Evolutionary conservation across 30 jellyfish, hydroid and myxozoan species (phyloP).

Genomic region (Hydractinia symbiolongicarpus): DNA sequence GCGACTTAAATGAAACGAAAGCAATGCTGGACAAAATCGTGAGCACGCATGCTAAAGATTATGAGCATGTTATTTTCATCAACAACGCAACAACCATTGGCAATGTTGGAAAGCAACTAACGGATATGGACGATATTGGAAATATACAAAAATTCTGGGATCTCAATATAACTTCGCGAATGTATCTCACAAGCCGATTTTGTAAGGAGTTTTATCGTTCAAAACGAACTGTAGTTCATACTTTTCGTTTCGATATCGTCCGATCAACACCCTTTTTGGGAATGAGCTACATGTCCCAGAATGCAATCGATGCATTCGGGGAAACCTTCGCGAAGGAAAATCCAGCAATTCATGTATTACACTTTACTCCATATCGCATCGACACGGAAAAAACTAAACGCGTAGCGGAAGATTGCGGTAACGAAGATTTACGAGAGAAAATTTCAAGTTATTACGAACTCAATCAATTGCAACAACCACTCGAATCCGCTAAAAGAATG

Average conservation of each 20-base stretch:
- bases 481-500: slow-evolving; percentile 33
- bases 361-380: slow-evolving; percentile 13
- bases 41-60: slow-evolving; percentile 19
- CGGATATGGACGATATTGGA: slow-evolving; percentile 9
- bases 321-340: slow-evolving; percentile 34
- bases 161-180: slow-evolving; percentile 30
- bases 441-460: not conserved
- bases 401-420: slow-evolving; percentile 20
- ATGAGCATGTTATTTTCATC: slow-evolving; percentile 23
- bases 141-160: slow-evolving; percentile 1
- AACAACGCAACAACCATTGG: slow-evolving; percentile 27
- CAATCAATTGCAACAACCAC: not conserved
- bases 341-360: slow-evolving; percentile 25
- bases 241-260: slow-evolving; percentile 9
- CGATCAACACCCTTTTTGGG: slow-evolving; percentile 15
- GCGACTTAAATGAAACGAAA: slow-evolving; percentile 18
- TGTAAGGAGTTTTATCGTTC: slow-evolving; percentile 13
- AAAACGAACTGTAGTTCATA: slow-evolving; percentile 30
- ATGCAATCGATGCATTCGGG: slow-evolving; percentile 26
- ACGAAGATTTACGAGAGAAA: slow-evolving; percentile 11
- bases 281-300: slow-evolving; percentile 15
- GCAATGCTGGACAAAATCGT: slow-evolving; percentile 14
- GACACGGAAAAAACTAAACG: slow-evolving; percentile 15
- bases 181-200: slow-evolving; percentile 26
- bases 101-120: slow-evolving; percentile 6